A percentile compares a stretch with the other conserved stretches of the same genome.
Evolutionary conservation across 1,140 invertebrate species (phyloP).

Genomic region (Saxidomus purpurata): DNA sequence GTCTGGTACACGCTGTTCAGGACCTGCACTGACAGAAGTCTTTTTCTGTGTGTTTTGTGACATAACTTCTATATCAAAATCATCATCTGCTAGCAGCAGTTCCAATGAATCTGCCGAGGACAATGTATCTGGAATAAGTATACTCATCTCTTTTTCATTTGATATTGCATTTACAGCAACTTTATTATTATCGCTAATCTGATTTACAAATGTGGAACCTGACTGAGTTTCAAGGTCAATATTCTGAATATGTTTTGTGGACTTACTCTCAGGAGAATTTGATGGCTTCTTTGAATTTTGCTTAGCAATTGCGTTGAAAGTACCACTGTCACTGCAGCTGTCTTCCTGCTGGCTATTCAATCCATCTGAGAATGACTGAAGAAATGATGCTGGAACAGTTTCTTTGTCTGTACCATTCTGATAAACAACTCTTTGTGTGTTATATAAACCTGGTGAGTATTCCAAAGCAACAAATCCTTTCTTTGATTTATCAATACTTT

Average conservation of each 20-base stretch:
- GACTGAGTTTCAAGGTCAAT: background rate
- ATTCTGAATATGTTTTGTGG: background rate
- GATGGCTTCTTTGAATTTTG: background rate
- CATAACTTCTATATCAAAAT: conserved; percentile 37
- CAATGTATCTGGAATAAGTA: background rate
- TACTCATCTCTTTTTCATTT: background rate
- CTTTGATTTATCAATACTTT: background rate
- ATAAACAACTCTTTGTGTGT: conserved; percentile 20
- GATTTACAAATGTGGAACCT: background rate
- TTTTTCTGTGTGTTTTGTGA: background rate
- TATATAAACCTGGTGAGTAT: conserved; percentile 18
- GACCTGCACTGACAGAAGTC: background rate
- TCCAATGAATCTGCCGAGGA: conserved; percentile 59
- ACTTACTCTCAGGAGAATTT: background rate
- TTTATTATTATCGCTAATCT: background rate
- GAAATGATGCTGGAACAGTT: background rate
- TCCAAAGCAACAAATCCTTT: conserved; percentile 40
- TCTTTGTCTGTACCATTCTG: background rate
- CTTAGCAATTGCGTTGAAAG: background rate
- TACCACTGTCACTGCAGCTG: background rate
- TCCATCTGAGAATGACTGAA: background rate
- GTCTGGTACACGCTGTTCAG: conserved; percentile 17
- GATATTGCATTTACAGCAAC: background rate
- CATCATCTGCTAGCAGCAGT: conserved; percentile 24
- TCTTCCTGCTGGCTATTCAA: background rate